These are phyloP conservation scores for Cheilinus undulatus DNA, from an alignment of 2,113 vertebrate genomes.

Conservation along the genomic window DNA sequence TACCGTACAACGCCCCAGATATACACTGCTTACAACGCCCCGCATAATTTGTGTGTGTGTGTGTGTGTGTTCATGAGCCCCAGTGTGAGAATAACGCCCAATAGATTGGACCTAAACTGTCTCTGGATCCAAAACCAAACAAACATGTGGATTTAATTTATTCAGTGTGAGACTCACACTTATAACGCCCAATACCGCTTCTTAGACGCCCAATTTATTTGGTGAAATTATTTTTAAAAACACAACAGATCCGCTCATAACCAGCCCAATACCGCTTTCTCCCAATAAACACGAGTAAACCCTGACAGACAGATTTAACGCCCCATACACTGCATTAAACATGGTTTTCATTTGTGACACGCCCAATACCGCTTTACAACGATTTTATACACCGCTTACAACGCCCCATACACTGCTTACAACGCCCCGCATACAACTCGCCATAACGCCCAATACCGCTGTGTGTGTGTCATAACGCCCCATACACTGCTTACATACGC, in stretches of 20 bases:
- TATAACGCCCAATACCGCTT: constrained; percentile 2
- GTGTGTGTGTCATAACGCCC: constrained; percentile 73
- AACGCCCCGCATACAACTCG: too few species aligned
- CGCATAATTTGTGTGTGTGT: too few species aligned
- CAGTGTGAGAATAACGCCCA: too few species aligned
- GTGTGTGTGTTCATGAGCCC: too few species aligned
- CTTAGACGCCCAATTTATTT: constrained; percentile 74
- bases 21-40: too few species aligned
- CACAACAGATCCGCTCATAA: constrained; percentile 65
- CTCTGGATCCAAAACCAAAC: neutral
- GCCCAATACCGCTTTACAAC: too few species aligned
- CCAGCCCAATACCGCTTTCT: constrained; percentile 41
- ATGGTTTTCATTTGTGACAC: constrained; percentile 74
- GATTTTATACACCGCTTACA: too few species aligned
- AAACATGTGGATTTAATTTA: too few species aligned
- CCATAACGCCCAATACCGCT: too few species aligned
- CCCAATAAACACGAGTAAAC: constrained; percentile 58
- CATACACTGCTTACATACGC: too few species aligned
- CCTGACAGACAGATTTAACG: constrained; percentile 63
- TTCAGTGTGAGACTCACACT: constrained; percentile 1
- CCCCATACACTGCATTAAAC: constrained; percentile 66
- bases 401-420: too few species aligned
- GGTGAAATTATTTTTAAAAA: constrained; percentile 61
- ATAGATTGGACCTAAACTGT: neutral
- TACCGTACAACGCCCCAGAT: too few species aligned